Evolutionary conservation across 2,113 vertebrate species (phyloP), one percentile per base, ranked within the genome.

Genomic region (Xiphophorus maculatus): DNA sequence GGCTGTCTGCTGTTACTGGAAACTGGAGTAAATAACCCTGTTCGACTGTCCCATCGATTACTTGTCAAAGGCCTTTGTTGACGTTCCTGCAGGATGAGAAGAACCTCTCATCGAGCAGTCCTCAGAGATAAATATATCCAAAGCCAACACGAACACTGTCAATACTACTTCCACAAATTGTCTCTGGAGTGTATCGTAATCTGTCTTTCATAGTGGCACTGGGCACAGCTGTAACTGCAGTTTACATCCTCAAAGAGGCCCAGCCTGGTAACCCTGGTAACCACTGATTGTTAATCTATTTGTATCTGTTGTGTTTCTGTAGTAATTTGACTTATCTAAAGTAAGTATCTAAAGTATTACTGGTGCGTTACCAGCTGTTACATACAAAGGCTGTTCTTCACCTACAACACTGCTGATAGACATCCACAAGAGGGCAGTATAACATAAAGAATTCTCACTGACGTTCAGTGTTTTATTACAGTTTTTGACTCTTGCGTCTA

Each of bases 1-100:
- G 68, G 58, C 84, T 86, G 86, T 88, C 79, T 78, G 73, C 85
- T 81, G 71, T 93, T 95, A 90, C 94, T 80, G 92, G 94, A 95
- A 94, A 89, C 14, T 2, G 19, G 72, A 74, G 80, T 94, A 93
- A 94, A 94, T 94, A 92, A 90, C 84, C 73, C 61, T 29, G 76
- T 87, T 88, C 3, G 86, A 90, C 73, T 74, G 81, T 88, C 81
- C 60, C 42, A 93, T 94, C 79, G 91, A 94, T 94, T 88, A 90
- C 30, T 71, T 79, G 90, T 90, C 90, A 83, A 71, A 81, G 79
- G 68, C 68, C 71, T 83, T 90, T 48, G 77, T 87, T 90, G 85
- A 88, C 62, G 54, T 77, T 77, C 82, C 73, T 27, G 60, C 32
- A 62, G 75, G 84, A 80, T 84, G 62, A 64, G 84, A 15, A 32